Evolutionary conservation across 2,113 vertebrate genomes (phyloP).

Genomic region (Trichechus manatus): DNA sequence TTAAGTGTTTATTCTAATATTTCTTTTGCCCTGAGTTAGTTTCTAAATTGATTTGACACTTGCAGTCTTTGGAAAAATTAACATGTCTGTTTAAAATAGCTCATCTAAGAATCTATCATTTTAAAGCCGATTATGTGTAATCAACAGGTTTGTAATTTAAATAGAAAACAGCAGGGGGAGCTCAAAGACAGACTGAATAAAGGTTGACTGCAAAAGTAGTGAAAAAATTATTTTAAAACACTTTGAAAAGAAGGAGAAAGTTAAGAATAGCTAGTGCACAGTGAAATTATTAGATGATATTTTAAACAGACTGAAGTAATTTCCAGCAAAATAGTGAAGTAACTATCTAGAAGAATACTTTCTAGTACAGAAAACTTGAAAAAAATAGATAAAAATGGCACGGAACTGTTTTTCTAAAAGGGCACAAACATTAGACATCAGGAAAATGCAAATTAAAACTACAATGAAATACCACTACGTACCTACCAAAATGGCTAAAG

Average conservation of each 20-base stretch:
- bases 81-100: not conserved
- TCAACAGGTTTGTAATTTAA: not conserved
- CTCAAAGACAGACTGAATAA: conserved; percentile 72
- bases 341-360: not conserved
- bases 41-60: not conserved
- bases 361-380: not conserved
- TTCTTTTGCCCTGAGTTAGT: conserved; percentile 11
- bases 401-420: not conserved
- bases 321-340: not conserved
- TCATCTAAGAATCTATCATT: not conserved
- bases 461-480: not conserved
- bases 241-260: not conserved
- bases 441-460: not conserved
- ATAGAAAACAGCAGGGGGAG: conserved; percentile 82
- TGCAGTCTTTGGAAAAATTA: not conserved
- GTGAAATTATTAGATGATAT: not conserved
- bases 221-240: not conserved
- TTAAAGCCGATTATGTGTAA: not conserved
- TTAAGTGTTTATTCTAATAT: not conserved
- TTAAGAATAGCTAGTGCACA: not conserved
- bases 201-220: not conserved
- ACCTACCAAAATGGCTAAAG: not conserved
- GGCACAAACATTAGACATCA: not conserved
- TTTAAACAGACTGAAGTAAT: not conserved
- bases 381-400: not conserved